phyloP scores from a whole-genome alignment of 2,888 invertebrate genomes.

The Andrena bucephala region DNA sequence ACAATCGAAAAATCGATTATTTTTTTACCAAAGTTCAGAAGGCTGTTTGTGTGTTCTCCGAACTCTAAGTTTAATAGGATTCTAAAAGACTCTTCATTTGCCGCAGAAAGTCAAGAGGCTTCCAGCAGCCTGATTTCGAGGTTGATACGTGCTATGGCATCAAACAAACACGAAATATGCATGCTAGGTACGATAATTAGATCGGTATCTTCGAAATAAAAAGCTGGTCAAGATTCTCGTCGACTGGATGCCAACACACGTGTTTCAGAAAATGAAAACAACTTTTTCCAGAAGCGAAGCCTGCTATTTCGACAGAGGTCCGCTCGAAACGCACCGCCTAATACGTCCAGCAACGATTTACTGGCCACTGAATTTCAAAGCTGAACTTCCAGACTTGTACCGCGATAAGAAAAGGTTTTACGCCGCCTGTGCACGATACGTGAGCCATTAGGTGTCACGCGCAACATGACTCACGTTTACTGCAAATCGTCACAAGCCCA shows the following conservation, averaged over 20 bases:
- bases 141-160: background rate
- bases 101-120: background rate
- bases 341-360: background rate
- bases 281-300: background rate
- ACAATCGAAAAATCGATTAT: too few relatives aligned
- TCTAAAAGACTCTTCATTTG: background rate
- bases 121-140: background rate
- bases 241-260: background rate
- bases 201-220: background rate
- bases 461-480: slow-evolving; percentile 15
- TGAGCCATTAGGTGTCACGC: slow-evolving; percentile 11
- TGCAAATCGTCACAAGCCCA: slow-evolving; percentile 25
- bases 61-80: background rate
- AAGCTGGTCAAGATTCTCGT: background rate
- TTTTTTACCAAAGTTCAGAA: too few relatives aligned
- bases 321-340: background rate
- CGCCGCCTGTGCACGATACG: slow-evolving; percentile 14
- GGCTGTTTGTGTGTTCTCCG: too few relatives aligned
- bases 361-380: background rate
- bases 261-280: background rate
- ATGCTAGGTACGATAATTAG: background rate
- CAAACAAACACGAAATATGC: background rate
- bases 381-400: background rate
- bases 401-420: slow-evolving; percentile 21
- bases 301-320: background rate